Percentiles rank a stretch among this genome's conserved stretches.
These are phyloP conservation scores for Aspidapion aeneum DNA, from an alignment of 2,888 invertebrate genomes.

Conservation along the genomic window DNA sequence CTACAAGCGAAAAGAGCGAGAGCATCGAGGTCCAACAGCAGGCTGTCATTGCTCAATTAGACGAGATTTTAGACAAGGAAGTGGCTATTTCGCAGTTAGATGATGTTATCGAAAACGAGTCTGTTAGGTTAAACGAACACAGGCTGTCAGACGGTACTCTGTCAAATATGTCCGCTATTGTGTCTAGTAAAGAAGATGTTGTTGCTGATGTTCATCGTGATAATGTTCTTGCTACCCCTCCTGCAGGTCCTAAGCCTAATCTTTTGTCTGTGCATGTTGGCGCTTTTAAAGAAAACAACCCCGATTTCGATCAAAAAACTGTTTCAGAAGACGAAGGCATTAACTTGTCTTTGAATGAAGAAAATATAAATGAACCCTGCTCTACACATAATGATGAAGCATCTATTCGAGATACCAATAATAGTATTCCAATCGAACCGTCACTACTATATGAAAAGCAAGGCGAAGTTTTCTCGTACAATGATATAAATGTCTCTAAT, in stretches of 20 bases:
- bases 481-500: too few species aligned
- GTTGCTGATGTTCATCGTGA: conserved; percentile 57
- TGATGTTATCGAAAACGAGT: conserved; percentile 16
- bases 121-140: conserved; percentile 24
- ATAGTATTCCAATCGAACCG: too few species aligned
- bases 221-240: conserved; percentile 39
- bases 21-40: conserved; percentile 26
- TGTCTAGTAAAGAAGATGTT: conserved; percentile 50
- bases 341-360: not conserved
- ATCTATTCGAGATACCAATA: not conserved
- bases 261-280: not conserved
- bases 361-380: not conserved
- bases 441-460: not conserved
- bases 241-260: conserved; percentile 24
- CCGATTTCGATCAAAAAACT: not conserved
- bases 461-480: too few species aligned
- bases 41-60: conserved; percentile 28
- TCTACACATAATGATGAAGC: not conserved
- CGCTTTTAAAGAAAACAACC: not conserved
- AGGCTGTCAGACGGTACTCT: conserved; percentile 35
- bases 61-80: conserved; percentile 31
- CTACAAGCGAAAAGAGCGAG: conserved; percentile 21
- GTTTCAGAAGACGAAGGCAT: not conserved
- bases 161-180: conserved; percentile 31
- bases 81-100: conserved; percentile 21